Conservation (phyloP, 2,888 invertebrate genomes). For the Achlya flavicornis region DNA sequence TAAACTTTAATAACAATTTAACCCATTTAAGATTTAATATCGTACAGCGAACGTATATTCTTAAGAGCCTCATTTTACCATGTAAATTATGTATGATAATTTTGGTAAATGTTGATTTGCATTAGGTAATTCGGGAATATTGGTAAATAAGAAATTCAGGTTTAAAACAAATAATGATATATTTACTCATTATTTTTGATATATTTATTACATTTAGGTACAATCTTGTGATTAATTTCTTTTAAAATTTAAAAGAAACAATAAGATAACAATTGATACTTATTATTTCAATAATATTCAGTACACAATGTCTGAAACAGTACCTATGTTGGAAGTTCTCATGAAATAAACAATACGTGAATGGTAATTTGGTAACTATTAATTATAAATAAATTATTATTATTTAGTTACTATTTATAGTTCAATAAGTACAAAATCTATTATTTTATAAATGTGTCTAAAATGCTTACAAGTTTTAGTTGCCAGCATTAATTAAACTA, state of each 20-base stretch:
- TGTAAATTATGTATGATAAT: no score
- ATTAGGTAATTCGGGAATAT: no score
- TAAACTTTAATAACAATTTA: no score
- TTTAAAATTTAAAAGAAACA: no score
- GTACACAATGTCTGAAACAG: neutral
- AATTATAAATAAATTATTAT: neutral
- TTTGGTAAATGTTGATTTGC: no score
- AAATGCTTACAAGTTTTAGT: neutral
- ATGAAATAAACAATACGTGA: neutral
- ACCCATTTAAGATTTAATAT: no score
- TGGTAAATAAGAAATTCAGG: neutral
- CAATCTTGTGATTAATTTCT: neutral
- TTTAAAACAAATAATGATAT: neutral
- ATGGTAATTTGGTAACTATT: neutral
- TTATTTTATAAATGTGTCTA: neutral
- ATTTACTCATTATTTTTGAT: neutral
- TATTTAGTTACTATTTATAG: neutral
- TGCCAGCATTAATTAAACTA: neutral
- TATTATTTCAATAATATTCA: neutral
- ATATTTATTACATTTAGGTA: neutral
- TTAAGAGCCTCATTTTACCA: no score
- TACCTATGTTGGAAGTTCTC: neutral
- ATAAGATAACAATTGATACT: neutral
- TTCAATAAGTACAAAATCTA: slow-evolving; percentile 7
- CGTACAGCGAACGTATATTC: no score